A percentile compares a stretch with the other conserved stretches of the same genome.
Conservation (phyloP, 2,888 invertebrate genomes). For the Machimus rusticus region DNA sequence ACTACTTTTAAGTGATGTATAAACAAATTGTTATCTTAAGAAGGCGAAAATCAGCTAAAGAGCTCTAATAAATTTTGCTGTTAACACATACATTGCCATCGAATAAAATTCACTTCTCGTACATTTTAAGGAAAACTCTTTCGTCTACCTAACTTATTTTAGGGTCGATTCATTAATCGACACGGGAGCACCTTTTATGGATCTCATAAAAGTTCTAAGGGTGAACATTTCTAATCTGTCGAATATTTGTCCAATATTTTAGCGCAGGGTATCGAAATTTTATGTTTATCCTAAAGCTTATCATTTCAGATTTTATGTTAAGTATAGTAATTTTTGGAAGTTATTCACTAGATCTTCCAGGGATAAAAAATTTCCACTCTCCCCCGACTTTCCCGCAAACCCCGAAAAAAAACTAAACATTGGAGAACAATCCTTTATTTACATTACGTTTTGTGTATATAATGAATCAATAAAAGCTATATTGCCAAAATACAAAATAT, state of each 20-base stretch:
- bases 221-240: too few relatives aligned
- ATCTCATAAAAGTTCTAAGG: too few relatives aligned
- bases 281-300: too few relatives aligned
- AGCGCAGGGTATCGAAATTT: too few relatives aligned
- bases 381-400: not conserved
- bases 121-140: not conserved
- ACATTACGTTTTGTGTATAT: not conserved
- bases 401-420: not conserved
- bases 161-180: not conserved
- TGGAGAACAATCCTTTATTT: constrained; percentile 24
- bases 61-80: constrained; percentile 25
- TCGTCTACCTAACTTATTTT: not conserved
- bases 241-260: too few relatives aligned
- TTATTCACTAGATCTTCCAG: too few relatives aligned
- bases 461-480: constrained; percentile 10
- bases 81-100: constrained; percentile 14
- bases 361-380: too few relatives aligned
- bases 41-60: not conserved
- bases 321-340: too few relatives aligned
- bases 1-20: constrained; percentile 31
- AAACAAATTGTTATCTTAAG: constrained; percentile 26
- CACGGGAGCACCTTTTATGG: too few relatives aligned
- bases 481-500: constrained; percentile 12
- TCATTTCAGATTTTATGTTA: too few relatives aligned
- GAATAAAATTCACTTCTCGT: not conserved